These are phyloP conservation scores for Clarias gariepinus DNA, from an alignment of 2,113 vertebrate species.

Conservation along the genomic window DNA sequence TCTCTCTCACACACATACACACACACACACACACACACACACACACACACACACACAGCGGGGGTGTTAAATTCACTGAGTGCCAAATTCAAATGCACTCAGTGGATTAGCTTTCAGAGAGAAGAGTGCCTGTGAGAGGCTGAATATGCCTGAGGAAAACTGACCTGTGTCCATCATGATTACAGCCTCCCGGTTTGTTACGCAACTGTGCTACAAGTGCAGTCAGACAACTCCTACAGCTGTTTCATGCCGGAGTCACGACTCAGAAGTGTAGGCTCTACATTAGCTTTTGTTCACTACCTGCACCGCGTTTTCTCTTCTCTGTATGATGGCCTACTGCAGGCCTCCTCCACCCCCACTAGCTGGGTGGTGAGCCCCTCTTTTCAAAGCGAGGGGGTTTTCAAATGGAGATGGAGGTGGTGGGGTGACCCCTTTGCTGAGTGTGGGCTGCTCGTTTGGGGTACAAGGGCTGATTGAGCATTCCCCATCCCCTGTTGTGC, in stretches of 20 bases:
- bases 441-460: constrained; percentile 51
- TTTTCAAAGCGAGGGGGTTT: constrained; percentile 46
- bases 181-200: constrained; percentile 69
- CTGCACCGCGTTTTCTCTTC: constrained; percentile 37
- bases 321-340: constrained; percentile 48
- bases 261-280: constrained; percentile 68
- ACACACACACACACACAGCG: constrained; percentile 36
- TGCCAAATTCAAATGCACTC: constrained; percentile 57
- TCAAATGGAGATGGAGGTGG: constrained; percentile 57
- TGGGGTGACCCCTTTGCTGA: constrained; percentile 40
- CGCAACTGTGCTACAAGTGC: constrained; percentile 68
- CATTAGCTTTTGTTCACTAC: constrained; percentile 55
- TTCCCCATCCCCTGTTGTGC: constrained; percentile 45
- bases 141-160: constrained; percentile 63
- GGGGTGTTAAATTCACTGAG: constrained; percentile 59
- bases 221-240: constrained; percentile 78
- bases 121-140: constrained; percentile 54
- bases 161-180: constrained; percentile 66
- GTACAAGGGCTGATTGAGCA: constrained; percentile 40
- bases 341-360: constrained; percentile 41
- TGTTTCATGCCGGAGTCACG: constrained; percentile 74
- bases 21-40: constrained; percentile 45
- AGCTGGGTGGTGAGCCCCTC: constrained; percentile 51
- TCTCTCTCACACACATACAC: constrained; percentile 15
- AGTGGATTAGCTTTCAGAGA: constrained; percentile 52